Percentiles rank a stretch among this genome's conserved stretches.
phyloP scores from a whole-genome alignment of 2,797 vertebrate genomes.

The Trematomus bernacchii region DNA sequence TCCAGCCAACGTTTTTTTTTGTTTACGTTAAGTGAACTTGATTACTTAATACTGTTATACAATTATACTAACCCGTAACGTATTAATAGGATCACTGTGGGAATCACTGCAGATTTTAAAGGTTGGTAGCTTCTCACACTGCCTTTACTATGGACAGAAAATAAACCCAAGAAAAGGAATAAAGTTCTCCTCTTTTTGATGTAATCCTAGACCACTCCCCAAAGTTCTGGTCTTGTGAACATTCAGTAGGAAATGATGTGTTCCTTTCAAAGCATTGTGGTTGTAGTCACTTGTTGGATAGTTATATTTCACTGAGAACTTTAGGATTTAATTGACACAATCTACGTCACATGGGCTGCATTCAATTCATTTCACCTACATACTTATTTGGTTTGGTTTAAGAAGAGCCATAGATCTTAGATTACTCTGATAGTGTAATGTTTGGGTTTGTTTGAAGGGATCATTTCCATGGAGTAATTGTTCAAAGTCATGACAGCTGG shows the following conservation, averaged over 20 bases:
- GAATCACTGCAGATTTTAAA: neutral
- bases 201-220: neutral
- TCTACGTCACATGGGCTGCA: neutral
- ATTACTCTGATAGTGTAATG: neutral
- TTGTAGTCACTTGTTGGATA: neutral
- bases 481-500: neutral
- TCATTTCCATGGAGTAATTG: neutral
- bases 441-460: constrained; percentile 2
- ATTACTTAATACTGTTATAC: constrained; percentile 2
- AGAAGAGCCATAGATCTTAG: neutral
- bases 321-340: neutral
- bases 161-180: neutral
- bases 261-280: neutral
- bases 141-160: neutral
- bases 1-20: neutral
- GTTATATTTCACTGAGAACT: neutral
- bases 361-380: neutral
- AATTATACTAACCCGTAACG: neutral
- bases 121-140: neutral
- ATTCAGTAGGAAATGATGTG: neutral
- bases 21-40: neutral
- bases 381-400: neutral
- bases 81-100: neutral
- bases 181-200: neutral
- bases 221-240: neutral